Base-by-base conservation (phyloP, 2,113 vertebrate genomes). In the Nycticryphes semicollaris region DNA sequence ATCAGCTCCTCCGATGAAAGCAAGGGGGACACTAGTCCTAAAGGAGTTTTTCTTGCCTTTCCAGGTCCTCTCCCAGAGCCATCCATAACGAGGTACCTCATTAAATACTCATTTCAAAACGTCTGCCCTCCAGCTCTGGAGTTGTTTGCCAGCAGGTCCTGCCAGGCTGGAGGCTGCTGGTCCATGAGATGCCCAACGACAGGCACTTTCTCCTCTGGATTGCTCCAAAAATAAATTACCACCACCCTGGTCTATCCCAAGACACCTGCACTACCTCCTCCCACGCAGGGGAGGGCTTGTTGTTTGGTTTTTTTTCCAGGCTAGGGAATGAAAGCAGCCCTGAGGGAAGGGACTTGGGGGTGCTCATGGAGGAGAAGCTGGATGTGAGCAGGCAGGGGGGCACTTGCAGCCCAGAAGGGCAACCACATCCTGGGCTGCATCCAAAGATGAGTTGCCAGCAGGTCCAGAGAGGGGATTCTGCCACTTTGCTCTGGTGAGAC, bases 101-200 rank as follows among this genome's bases (percentile, higher is more conserved):
- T 93, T 63, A 92, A 54, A 77, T 14, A 25, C 9, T 43, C 73
- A 28, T 87, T 89, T 62, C 48, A 24, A 92, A 94, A 81, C 47
- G 12, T 48, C 80, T 92, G 54, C 89, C 96, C 87, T 87, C 30
- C 84, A 81, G 83, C 82, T 70, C 60, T 16, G 1, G 5, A 48
- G 33, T 17, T 39, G 9, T 31, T n/a, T 10, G 57, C 86, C 14
- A 25, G 24, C 24, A 78, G 70, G 63, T 94, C 94, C 89, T n/a
- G 43, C 89, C 43, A 68, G 63, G 53, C 9, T 27, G 39, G 79
- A 66, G 87, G 93, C 82, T 90, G 77, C 50, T 74, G 3, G 10
- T 3, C 1, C 2, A 39, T 0, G 41, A 30, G 41, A 35, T 3
- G 15, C 48, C 41, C 62, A 54, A 31, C 1, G 0, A 4, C 67